phyloP scores from a whole-genome alignment of 1,140 invertebrate species.

The Chironomus tepperi region DNA sequence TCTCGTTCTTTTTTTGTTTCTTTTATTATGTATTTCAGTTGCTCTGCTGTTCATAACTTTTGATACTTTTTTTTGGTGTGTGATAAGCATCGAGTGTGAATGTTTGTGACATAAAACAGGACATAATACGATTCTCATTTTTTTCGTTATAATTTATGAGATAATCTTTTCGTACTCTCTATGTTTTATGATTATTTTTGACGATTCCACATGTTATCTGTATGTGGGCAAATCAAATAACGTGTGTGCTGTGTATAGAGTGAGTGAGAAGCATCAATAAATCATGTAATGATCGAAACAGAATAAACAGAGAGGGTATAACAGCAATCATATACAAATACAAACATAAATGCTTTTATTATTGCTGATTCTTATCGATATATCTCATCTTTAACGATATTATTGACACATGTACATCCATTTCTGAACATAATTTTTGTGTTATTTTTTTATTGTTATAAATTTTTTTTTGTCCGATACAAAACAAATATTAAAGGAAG shows the following conservation, averaged over 20 bases:
- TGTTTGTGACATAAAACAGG: constrained; percentile 13
- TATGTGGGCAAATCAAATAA: constrained; percentile 6
- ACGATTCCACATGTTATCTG: background rate
- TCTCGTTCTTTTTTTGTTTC: too few species aligned
- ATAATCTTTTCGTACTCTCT: background rate
- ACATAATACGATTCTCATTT: background rate
- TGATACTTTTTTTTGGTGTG: background rate
- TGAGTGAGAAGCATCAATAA: background rate
- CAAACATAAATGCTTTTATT: constrained; percentile 9
- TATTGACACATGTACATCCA: background rate
- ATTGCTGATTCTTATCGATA: constrained; percentile 9
- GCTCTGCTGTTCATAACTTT: background rate
- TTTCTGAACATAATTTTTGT: background rate
- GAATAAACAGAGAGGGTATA: background rate
- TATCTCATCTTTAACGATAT: constrained; percentile 10
- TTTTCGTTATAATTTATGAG: background rate
- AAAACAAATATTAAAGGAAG: too few species aligned
- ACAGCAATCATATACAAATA: background rate
- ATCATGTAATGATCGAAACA: background rate
- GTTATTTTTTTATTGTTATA: background rate
- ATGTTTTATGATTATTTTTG: background rate
- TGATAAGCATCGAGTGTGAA: background rate
- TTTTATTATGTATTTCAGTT: background rate
- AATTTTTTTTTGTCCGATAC: too few species aligned
- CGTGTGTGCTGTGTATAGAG: background rate